phyloP scores from a whole-genome alignment of 1,140 invertebrate species.

The Drosophila truncata region DNA sequence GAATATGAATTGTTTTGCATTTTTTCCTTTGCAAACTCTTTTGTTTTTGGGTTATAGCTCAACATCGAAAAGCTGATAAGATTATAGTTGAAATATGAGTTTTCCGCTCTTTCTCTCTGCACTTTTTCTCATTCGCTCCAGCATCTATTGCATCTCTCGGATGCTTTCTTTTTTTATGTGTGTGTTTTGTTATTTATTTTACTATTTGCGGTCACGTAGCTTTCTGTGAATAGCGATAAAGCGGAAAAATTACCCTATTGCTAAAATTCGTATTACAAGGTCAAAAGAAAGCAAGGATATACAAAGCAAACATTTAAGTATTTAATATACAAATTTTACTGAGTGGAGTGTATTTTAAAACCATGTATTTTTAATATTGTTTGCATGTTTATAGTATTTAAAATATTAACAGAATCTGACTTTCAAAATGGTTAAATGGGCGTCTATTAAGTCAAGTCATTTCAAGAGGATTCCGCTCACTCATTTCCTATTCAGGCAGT shows the following conservation, averaged over 20 bases:
- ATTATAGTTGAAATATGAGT: conserved; percentile 75
- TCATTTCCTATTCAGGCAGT: conserved; percentile 16
- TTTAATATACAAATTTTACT: background rate
- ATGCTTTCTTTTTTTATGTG: conserved; percentile 18
- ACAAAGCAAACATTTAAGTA: background rate
- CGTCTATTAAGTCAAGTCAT: conserved; percentile 11
- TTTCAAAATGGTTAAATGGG: conserved; percentile 8
- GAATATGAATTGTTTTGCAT: conserved; percentile 50
- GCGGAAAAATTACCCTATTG: conserved; percentile 5
- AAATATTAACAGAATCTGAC: background rate
- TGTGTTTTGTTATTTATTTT: conserved; percentile 16
- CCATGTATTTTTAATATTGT: background rate
- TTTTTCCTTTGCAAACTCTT: conserved; percentile 5
- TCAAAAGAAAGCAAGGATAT: background rate
- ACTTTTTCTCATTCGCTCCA: background rate
- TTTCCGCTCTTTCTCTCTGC: conserved; percentile 20
- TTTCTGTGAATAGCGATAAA: conserved; percentile 31
- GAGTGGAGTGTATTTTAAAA: background rate
- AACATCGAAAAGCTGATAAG: conserved; percentile 77
- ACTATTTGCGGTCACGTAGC: conserved; percentile 49
- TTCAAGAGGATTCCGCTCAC: conserved; percentile 13
- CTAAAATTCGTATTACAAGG: conserved; percentile 6
- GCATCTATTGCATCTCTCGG: conserved; percentile 10
- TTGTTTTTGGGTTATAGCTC: conserved; percentile 58
- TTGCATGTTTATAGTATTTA: background rate